Evolutionary conservation across 1,140 invertebrate genomes (phyloP).

Genomic region (Phymastichus coffea): DNA sequence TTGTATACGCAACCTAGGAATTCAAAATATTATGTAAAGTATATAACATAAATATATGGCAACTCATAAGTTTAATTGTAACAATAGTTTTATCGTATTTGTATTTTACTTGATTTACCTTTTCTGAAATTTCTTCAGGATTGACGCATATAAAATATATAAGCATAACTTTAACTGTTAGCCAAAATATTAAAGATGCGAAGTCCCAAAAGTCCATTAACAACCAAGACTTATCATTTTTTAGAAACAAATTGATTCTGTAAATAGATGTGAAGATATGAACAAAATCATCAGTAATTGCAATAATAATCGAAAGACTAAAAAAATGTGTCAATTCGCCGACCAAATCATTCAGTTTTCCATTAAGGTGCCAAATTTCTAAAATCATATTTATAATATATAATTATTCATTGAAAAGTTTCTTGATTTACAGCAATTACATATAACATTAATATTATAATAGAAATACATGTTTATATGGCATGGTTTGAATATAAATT

Average conservation of each 20-base stretch:
- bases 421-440: no score
- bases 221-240: background rate
- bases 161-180: background rate
- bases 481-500: background rate
- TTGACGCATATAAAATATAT: slow-evolving; percentile 11
- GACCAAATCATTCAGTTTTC: background rate
- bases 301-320: background rate
- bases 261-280: background rate
- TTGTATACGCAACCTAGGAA: no score
- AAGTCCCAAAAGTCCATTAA: background rate
- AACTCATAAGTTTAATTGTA: background rate
- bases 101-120: background rate
- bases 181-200: background rate
- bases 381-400: background rate
- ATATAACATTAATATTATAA: no score
- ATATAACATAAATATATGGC: background rate
- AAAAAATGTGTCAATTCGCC: background rate
- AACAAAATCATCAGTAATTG: background rate
- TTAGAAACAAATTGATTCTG: background rate
- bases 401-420: no score
- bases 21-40: no score
- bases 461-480: no score
- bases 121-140: background rate
- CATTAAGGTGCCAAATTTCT: background rate
- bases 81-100: background rate